phyloP scores from a whole-genome alignment of 1,140 invertebrate genomes.

The Drosophila pseudoobscura region DNA sequence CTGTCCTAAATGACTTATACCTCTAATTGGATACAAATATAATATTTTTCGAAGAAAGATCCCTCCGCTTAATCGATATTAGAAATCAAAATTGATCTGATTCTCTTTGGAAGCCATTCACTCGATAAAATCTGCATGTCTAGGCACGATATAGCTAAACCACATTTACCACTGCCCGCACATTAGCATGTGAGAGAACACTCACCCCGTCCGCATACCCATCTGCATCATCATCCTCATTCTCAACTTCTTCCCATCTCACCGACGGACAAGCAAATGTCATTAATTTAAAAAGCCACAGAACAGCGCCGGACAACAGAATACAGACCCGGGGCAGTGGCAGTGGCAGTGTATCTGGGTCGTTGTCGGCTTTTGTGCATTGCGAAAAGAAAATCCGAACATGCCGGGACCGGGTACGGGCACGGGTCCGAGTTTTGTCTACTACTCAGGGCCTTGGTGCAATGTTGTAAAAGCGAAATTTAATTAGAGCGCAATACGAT shows the following conservation, averaged over 20 bases:
- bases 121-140: not conserved
- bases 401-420: conserved; percentile 28
- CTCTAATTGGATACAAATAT: too few relatives aligned
- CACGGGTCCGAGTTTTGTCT: conserved; percentile 25
- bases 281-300: conserved; percentile 62
- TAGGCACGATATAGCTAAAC: not conserved
- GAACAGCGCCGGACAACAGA: conserved; percentile 18
- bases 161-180: conserved; percentile 9
- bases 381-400: conserved; percentile 53
- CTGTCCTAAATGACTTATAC: too few relatives aligned
- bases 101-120: too few relatives aligned
- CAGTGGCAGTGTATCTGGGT: conserved; percentile 33
- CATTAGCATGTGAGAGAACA: conserved; percentile 4
- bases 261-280: conserved; percentile 59
- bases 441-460: conserved; percentile 38
- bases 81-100: not conserved
- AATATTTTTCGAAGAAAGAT: too few relatives aligned
- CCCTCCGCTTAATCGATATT: not conserved
- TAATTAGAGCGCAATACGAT: conserved; percentile 65
- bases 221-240: conserved; percentile 8
- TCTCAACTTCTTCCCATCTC: conserved; percentile 36
- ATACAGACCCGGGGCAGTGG: conserved; percentile 10
- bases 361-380: conserved; percentile 43
- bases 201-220: conserved; percentile 9
- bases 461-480: conserved; percentile 62